These are phyloP conservation scores for Carassius carassius DNA, from an alignment of 2,113 vertebrate genomes.

Conservation along the genomic window DNA sequence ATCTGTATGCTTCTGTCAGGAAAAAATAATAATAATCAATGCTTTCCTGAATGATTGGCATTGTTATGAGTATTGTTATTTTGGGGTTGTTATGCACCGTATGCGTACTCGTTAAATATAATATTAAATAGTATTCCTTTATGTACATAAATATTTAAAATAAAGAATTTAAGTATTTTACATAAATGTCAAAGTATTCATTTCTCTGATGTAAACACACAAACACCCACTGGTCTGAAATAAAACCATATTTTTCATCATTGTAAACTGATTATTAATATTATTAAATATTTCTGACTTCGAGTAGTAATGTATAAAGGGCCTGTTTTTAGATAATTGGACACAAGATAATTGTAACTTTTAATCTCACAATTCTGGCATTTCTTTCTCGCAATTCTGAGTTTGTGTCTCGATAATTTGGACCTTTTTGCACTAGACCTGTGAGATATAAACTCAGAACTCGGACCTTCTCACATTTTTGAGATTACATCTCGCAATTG, in stretches of 20 bases:
- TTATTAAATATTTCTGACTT: too few relatives aligned
- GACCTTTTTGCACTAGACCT: too few relatives aligned
- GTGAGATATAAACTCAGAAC: too few relatives aligned
- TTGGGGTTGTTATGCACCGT: neutral
- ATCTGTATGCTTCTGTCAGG: neutral
- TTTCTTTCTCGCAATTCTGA: too few relatives aligned
- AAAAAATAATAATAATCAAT: too few relatives aligned
- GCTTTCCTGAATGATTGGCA: neutral
- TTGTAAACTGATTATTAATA: neutral
- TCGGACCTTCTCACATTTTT: too few relatives aligned
- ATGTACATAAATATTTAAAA: conserved; percentile 54
- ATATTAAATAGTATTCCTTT: neutral
- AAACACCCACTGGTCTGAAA: neutral
- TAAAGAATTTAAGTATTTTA: conserved; percentile 57
- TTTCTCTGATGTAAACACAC: neutral
- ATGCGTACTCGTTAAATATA: neutral
- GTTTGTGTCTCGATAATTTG: too few relatives aligned
- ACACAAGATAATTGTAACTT: too few relatives aligned
- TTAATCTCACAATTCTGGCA: too few relatives aligned
- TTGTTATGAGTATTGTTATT: neutral
- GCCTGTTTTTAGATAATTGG: too few relatives aligned
- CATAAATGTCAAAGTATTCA: neutral
- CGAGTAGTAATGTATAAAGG: too few relatives aligned
- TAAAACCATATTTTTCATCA: neutral
- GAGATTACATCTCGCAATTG: too few relatives aligned